phyloP scores from a whole-genome alignment of 2,888 invertebrate species.

The Agrilus mali region DNA sequence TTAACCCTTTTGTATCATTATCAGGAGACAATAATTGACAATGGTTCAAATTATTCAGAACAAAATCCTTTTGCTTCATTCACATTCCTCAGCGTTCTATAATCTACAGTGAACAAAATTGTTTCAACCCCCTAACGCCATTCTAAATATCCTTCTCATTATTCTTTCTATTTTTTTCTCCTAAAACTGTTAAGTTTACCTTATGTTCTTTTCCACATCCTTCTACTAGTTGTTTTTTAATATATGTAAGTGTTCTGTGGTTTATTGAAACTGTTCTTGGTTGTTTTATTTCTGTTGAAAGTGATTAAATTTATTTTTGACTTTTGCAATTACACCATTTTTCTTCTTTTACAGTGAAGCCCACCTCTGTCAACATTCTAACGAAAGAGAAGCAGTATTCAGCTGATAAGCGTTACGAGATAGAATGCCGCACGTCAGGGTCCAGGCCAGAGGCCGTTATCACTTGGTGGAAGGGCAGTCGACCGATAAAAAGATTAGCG shows the following conservation, averaged over 20 bases:
- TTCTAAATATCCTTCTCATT: no score
- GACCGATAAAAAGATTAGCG: conserved; percentile 64
- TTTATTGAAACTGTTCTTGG: neutral
- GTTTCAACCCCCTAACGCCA: no score
- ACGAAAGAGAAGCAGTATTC: conserved; percentile 74
- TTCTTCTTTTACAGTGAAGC: conserved; percentile 60
- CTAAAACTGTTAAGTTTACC: neutral
- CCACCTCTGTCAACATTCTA: conserved; percentile 68
- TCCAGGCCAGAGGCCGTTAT: conserved; percentile 76
- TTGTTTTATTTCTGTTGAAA: neutral
- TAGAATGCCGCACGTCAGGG: conserved; percentile 77
- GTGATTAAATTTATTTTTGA: neutral
- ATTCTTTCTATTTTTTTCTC: no score
- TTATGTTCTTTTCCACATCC: no score
- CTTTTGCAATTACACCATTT: no score
- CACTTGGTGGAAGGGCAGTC: conserved; percentile 82
- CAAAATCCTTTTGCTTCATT: no score
- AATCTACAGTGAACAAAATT: no score
- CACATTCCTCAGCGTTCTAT: no score
- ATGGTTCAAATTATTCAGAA: no score
- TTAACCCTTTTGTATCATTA: no score
- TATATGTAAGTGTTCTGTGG: neutral
- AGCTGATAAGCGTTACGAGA: conserved; percentile 74
- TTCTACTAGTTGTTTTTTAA: no score
- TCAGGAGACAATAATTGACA: no score